These are phyloP conservation scores for Amphiprion percula DNA, from an alignment of 2,113 vertebrate genomes.

Conservation along the genomic window DNA sequence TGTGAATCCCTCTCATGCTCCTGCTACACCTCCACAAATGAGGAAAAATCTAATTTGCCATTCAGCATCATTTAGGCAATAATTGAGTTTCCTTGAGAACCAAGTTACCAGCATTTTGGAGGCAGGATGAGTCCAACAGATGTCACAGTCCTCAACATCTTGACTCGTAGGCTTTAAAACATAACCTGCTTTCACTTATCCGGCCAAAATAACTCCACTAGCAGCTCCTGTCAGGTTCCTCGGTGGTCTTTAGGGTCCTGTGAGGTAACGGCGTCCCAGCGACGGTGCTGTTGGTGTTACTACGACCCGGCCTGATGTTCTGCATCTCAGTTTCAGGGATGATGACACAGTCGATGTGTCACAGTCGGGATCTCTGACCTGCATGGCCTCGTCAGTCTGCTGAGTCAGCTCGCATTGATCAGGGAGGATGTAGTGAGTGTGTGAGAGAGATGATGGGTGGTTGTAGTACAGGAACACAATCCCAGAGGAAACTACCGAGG, in stretches of 20 bases:
- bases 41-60: no score
- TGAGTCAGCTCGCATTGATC: conserved; percentile 59
- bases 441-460: conserved; percentile 4
- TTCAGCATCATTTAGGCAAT: no score
- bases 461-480: conserved; percentile 4
- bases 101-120: no score
- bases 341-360: conserved; percentile 49
- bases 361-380: conserved; percentile 27
- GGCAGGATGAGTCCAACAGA: no score
- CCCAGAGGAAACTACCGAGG: background rate
- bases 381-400: conserved; percentile 28
- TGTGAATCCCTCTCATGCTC: no score
- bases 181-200: no score
- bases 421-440: conserved; percentile 9
- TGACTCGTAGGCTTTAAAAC: no score
- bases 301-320: conserved; percentile 24
- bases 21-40: no score
- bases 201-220: background rate
- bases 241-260: background rate
- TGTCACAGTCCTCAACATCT: no score
- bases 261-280: background rate
- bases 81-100: no score
- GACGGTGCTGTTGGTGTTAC: conserved; percentile 12
- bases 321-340: conserved; percentile 29
- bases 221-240: background rate